Evolutionary conservation across 2,113 vertebrate species (phyloP).

Genomic region (human): GRCh38 chr2:221229501-221230000

Average conservation of each 20-base stretch:
- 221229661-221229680: conserved; percentile 39
- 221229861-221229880: conserved; percentile 14
- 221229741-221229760: conserved; percentile 13
- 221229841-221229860: conserved; percentile 65
- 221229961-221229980: neutral
- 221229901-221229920: neutral
- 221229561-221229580: conserved; percentile 19
- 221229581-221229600: neutral
- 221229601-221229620: neutral
- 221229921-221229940: neutral
- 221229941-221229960: neutral
- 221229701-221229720: conserved; percentile 38
- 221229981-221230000: neutral
- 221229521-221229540: conserved; percentile 43
- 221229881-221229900: neutral
- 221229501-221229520: conserved; percentile 36
- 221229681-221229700: conserved; percentile 4
- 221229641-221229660: neutral
- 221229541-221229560: neutral
- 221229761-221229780: conserved; percentile 49
- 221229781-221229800: conserved; percentile 61
- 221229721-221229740: conserved; percentile 29
- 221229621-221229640: neutral
- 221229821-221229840: conserved; percentile 57
- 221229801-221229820: conserved; percentile 50